Evolutionary conservation across 2,113 vertebrate genomes (phyloP).

Genomic region (Lathamus discolor): DNA sequence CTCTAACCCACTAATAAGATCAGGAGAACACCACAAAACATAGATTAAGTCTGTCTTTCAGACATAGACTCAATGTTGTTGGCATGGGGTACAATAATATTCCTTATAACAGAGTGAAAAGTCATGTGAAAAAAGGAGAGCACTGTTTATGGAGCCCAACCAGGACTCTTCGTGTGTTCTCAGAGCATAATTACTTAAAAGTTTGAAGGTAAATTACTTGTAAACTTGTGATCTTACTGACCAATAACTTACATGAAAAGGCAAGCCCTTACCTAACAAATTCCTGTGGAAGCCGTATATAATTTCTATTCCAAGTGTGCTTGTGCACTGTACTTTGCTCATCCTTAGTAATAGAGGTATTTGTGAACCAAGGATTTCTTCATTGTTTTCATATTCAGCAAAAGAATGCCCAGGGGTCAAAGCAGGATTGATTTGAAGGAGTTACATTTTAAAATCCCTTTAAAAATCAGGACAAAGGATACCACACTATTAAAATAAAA

Average conservation of each 20-base stretch:
- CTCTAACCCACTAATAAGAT: slow-evolving; percentile 57
- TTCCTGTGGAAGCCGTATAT: background rate
- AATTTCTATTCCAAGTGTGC: background rate
- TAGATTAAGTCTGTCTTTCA: slow-evolving; percentile 53
- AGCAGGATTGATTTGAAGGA: slow-evolving; percentile 71
- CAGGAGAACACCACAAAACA: slow-evolving; percentile 52
- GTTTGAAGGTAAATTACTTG: no score
- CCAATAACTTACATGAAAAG: background rate
- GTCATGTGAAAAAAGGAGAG: fast-evolving
- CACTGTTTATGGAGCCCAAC: background rate
- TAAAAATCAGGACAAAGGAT: slow-evolving; percentile 74
- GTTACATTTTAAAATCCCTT: slow-evolving; percentile 75
- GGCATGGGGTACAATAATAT: background rate
- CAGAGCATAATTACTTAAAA: background rate
- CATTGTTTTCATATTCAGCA: slow-evolving; percentile 47
- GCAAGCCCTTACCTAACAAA: background rate
- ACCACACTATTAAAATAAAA: slow-evolving; percentile 74
- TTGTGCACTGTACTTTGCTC: background rate
- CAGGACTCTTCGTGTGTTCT: background rate
- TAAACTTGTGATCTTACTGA: background rate
- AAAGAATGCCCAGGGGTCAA: slow-evolving; percentile 50
- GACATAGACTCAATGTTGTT: background rate
- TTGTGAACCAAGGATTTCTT: slow-evolving; percentile 35
- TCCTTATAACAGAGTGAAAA: background rate
- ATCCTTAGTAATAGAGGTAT: slow-evolving; percentile 15